Evolutionary conservation across 2,888 invertebrate genomes (phyloP), one percentile per base, ranked within the genome.

Genomic region (Caradrina clavipalpis): DNA sequence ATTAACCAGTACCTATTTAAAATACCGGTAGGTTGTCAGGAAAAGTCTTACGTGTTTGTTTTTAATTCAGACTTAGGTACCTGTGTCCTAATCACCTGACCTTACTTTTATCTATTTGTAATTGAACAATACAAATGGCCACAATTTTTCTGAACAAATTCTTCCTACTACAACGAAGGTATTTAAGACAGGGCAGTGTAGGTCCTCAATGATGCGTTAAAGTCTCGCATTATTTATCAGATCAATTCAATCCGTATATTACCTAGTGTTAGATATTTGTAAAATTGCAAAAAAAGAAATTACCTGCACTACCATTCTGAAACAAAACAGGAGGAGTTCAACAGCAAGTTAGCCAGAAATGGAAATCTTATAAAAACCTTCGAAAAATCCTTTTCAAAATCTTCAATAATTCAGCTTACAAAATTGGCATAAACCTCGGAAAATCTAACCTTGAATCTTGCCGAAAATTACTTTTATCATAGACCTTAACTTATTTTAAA

Each of bases 191-290:
- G 69, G 64, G 51, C 64, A 72, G 11, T 63, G 47, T 17, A 13
- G 64, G 45, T 53, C 58, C 53, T 57, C 69, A 74, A 68, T 62
- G 67, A 73, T 57, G 68, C 76, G 73, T 81, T 78, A 58, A 76
- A 81, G 51, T 56, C 10, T 51, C 56, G 56, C 59, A 69, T 83
- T 73, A 61, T 58, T 78, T 73, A n/a, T 58, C n/a, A 45, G n/a
- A 72, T 69, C 63, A 63, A 83, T 81, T 81, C 55, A 50, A 49
- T 51, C 56, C 63, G 45, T 67, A 15, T 26, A 42, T 31, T 69
- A 47, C 64, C 62, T 50, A 19, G 49, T 56, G 42, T 50, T 59
- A 55, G 35, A 54, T 73, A 63, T 65, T 68, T 66, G 21, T n/a
- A 55, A 70, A 65, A 55, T 61, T 31, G 39, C 49, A 60, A 6